Evolutionary conservation across 2,113 vertebrate genomes (phyloP), one percentile per base, ranked within the genome.

Genomic region (Podocnemis expansa): DNA sequence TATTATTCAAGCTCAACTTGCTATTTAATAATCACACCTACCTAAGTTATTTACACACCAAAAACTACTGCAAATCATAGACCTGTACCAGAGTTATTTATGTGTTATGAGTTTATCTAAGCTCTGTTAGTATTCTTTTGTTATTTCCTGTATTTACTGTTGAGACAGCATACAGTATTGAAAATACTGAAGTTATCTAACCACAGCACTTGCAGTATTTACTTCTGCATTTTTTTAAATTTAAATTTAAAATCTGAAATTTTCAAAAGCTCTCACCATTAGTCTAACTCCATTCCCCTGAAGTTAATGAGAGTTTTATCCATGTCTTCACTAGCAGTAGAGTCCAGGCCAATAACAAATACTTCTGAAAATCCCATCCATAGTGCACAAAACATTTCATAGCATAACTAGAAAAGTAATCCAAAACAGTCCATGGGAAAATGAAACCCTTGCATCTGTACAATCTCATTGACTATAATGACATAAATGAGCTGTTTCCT

Each of bases 1-100:
- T 84, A 82, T 76, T 43, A 78, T 75, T 96, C 88, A 94, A 91
- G 41, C 70, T 47, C 89, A 25, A 88, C 45, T 85, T 86, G 43
- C 45, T 93, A 49, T 84, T 19, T 4, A 38, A 80, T 29, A 78
- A 58, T 78, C 29, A 89, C 83, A 73, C 56, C 45, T 79, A 45
- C 87, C 84, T 89, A 85, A 81, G 90, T 29, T 82, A 79, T 88
- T 92, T 85, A 67, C 27, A 34, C 58, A 12, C 25, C n/a, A 49
- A 56, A 31, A 80, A 41, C 87, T 25, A 84, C 80, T 12, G 45
- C 55, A 84, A 89, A 86, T 83, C 31, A 81, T 60, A n/a, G 6
- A 58, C 88, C 83, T 60, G n/a, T 22, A 45, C 84, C 75, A 47
- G 47, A 47, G 47, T 47, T 47, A 6, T 10, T 47, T 47, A 47